Base-by-base conservation (phyloP, 2,113 vertebrate genomes). In the Polyodon spathula region DNA sequence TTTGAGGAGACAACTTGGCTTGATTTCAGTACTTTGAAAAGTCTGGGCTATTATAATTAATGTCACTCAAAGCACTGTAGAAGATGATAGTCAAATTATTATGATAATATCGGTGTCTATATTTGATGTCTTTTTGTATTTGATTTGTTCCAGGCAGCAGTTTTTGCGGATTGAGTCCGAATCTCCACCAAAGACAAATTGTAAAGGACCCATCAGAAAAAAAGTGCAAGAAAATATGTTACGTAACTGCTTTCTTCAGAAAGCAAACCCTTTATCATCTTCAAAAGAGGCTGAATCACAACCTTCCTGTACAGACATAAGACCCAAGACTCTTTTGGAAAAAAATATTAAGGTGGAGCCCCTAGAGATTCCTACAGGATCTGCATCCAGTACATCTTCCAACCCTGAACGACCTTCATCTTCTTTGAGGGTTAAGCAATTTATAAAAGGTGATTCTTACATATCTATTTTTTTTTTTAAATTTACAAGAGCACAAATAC, bases 391-490 rank as follows among this genome's bases (percentile, higher is more conserved):
- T 64, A 8, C 54, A 61, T 60, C 38, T 1, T 6, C 4, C 16
- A 61, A 39, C 38, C 56, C 40, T 8, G 78, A 75, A 14, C 77
- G 75, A 14, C 88, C 90, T 1, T 91, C 91, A 6, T 87, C 85
- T 0, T 86, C 89, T 9, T 41, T 62, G 38, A 58, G 78, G 39
- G n/a, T 66, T 0, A 92, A 88, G 72, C 78, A 69, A 0, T 58
- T 69, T 4, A 63, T 69, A 52, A 95, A 90, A 93, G 93, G 94
- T 97, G 78, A 83, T 67, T 12, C 4, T 27, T 4, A 11, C 40
- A 58, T 17, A 44, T 6, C 11, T 10, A 58, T 17, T 5, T 14
- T 14, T 66, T 64, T 1, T 53, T 27, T 27, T 27, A 2, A 27
- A 27, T 27, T 27, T 27, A 27, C 27, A 27, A 27, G 3, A 27